Evolutionary conservation across 2,888 invertebrate genomes (phyloP).

Genomic region (Muscina levida): DNA sequence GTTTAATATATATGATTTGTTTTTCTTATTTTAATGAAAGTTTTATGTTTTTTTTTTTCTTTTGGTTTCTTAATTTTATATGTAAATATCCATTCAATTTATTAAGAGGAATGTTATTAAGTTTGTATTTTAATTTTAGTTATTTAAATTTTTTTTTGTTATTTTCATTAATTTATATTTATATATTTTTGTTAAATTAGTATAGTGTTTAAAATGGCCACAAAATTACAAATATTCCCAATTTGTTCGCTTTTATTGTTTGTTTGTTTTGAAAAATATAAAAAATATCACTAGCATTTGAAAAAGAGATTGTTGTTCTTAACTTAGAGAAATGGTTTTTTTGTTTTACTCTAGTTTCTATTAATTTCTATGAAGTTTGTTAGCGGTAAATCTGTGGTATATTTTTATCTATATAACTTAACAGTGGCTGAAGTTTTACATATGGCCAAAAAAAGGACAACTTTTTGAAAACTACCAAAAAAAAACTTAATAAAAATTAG

Average conservation of each 20-base stretch:
- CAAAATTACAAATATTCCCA: constrained; percentile 38
- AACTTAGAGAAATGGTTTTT: constrained; percentile 18
- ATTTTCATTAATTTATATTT: constrained; percentile 10
- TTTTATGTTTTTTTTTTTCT: not conserved
- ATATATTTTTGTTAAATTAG: constrained; percentile 9
- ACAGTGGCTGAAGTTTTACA: too few relatives aligned
- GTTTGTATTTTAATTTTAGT: constrained; percentile 18
- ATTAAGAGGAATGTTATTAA: constrained; percentile 20
- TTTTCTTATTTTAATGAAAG: too few relatives aligned
- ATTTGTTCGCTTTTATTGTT: not conserved
- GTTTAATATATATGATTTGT: too few relatives aligned
- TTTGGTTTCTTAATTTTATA: not conserved
- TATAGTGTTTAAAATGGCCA: constrained; percentile 44
- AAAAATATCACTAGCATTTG: constrained; percentile 42
- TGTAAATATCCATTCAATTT: constrained; percentile 30
- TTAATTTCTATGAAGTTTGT: too few relatives aligned
- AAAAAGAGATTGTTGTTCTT: constrained; percentile 15
- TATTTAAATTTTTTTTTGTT: not conserved
- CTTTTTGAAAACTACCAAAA: too few relatives aligned
- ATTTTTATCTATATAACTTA: too few relatives aligned
- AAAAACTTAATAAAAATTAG: too few relatives aligned
- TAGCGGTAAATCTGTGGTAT: too few relatives aligned
- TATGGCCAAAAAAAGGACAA: too few relatives aligned
- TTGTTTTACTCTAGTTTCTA: not conserved
- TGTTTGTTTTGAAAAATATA: constrained; percentile 18